These are phyloP conservation scores for Pristionchus arcanus DNA, from an alignment of 2,888 invertebrate genomes.

Conservation along the genomic window DNA sequence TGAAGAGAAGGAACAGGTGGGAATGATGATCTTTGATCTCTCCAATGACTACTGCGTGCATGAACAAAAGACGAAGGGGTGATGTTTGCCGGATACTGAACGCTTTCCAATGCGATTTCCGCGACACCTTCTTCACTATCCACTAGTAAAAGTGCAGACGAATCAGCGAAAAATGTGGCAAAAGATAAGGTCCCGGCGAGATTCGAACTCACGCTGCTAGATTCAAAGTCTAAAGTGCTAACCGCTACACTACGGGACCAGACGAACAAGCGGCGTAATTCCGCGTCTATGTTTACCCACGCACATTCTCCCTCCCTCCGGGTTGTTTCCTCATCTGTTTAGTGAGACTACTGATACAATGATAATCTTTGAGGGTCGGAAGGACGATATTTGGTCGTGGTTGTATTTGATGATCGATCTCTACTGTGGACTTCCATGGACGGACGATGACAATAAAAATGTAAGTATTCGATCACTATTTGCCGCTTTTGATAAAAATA, in stretches of 20 bases:
- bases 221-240: conserved; percentile 48
- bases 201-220: conserved; percentile 42
- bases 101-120: too few relatives aligned
- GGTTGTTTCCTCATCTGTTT: background rate
- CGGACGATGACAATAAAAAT: background rate
- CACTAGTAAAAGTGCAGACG: background rate
- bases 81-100: background rate
- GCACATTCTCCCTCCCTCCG: background rate
- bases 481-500: background rate
- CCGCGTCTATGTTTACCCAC: background rate
- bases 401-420: conserved; percentile 80
- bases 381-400: conserved; percentile 62
- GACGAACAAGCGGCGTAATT: background rate
- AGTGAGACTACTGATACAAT: background rate
- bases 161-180: background rate
- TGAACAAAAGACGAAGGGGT: background rate
- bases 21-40: background rate
- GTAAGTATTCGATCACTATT: background rate
- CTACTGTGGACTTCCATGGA: conserved; percentile 82
- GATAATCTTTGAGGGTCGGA: conserved; percentile 16
- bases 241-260: conserved; percentile 44
- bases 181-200: conserved; percentile 33
- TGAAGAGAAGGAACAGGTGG: conserved; percentile 49
- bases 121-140: background rate
- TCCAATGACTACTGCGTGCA: background rate